These are phyloP conservation scores for Callaeas wilsoni DNA, from an alignment of 2,113 vertebrate genomes.

Conservation along the genomic window DNA sequence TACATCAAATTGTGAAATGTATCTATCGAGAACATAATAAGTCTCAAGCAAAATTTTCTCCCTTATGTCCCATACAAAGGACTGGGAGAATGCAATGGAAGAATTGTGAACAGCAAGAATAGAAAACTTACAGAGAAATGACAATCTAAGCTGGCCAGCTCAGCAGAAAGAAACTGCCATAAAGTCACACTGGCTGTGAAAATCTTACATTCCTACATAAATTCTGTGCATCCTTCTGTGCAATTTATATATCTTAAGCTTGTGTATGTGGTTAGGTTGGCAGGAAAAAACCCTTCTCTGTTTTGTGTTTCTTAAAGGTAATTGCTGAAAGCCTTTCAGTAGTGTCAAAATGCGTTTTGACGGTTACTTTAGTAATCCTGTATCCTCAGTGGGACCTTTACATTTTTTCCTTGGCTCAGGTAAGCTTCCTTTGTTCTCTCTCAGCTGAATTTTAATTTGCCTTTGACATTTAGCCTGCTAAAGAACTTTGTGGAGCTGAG, in stretches of 20 bases:
- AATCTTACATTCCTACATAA: background rate
- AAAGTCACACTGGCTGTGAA: background rate
- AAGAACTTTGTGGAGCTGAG: background rate
- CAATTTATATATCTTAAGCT: too few species aligned
- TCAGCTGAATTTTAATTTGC: background rate
- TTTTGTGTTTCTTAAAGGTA: slow-evolving; percentile 68
- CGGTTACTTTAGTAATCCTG: slow-evolving; percentile 79
- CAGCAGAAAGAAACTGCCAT: background rate
- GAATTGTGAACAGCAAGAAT: background rate
- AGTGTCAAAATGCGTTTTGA: slow-evolving; percentile 84
- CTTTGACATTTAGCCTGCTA: background rate
- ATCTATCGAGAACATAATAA: background rate
- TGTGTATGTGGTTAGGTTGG: background rate
- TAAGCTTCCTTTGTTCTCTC: slow-evolving; percentile 43
- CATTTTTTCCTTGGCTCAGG: slow-evolving; percentile 88
- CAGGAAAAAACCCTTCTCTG: background rate
- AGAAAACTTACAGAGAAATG: background rate
- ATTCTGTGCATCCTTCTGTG: too few species aligned
- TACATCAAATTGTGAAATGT: background rate
- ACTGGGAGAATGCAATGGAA: background rate
- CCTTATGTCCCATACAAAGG: background rate
- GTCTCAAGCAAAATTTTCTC: background rate
- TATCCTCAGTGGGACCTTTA: slow-evolving; percentile 86
- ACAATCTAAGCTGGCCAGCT: background rate
- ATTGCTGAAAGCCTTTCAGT: slow-evolving; percentile 90